These are phyloP conservation scores for Condylura cristata DNA, from an alignment of 2,113 vertebrate genomes.

Conservation along the genomic window DNA sequence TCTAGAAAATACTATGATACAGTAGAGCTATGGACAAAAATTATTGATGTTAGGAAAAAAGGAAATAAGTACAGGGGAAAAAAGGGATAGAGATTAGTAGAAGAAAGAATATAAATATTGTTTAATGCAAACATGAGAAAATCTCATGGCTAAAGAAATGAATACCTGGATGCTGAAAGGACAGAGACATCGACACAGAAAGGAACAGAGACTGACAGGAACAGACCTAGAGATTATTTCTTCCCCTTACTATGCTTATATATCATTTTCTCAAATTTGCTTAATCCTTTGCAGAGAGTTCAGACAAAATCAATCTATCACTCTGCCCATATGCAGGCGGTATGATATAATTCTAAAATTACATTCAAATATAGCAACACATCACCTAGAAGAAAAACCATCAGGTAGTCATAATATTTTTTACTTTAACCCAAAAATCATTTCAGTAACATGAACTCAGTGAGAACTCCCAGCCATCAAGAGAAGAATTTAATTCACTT, in stretches of 20 bases:
- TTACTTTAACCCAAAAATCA: conserved; percentile 46
- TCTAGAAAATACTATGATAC: not conserved
- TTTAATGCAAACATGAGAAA: conserved; percentile 3
- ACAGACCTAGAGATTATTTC: not conserved
- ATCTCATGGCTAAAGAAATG: not conserved
- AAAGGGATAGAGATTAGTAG: not conserved
- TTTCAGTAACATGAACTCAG: conserved; percentile 23
- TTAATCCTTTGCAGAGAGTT: conserved; percentile 44
- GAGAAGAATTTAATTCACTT: conserved; percentile 13
- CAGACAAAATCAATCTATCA: conserved; percentile 43
- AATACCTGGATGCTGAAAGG: not conserved
- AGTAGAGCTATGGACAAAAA: conserved; percentile 20
- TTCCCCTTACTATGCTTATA: not conserved
- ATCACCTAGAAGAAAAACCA: conserved; percentile 18
- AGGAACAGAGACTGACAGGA: not conserved
- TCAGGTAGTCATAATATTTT: conserved; percentile 33
- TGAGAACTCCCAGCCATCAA: not conserved
- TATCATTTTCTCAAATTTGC: not conserved
- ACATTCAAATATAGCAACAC: conserved; percentile 54
- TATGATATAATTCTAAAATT: conserved; percentile 30
- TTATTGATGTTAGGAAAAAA: conserved; percentile 25
- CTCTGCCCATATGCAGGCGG: conserved; percentile 41
- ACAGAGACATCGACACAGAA: not conserved
- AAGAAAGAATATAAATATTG: not conserved
- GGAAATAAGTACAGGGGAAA: not conserved